Conservation (phyloP, 2,888 invertebrate species). For the Megaustenia siamemsis region DNA sequence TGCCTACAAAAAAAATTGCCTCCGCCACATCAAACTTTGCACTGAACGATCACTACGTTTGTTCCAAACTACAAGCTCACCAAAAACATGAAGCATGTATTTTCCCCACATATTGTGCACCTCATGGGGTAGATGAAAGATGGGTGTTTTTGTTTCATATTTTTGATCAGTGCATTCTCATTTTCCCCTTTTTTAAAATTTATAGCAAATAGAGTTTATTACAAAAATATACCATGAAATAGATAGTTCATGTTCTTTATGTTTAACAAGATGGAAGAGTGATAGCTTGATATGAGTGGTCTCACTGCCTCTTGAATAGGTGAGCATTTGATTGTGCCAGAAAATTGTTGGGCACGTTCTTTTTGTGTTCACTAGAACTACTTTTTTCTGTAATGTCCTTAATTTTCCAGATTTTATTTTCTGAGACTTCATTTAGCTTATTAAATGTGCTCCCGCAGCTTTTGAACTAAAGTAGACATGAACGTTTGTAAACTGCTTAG, state of each 20-base stretch:
- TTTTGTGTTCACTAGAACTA: neutral
- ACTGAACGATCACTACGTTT: neutral
- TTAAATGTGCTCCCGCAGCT: too few species aligned
- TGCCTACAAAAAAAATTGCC: constrained; percentile 45
- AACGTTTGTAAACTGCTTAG: too few species aligned
- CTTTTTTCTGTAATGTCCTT: neutral
- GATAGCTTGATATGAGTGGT: neutral
- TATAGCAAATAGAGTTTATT: too few species aligned
- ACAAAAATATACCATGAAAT: too few species aligned
- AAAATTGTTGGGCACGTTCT: neutral
- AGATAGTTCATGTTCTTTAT: too few species aligned
- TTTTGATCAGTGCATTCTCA: too few species aligned
- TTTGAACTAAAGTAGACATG: too few species aligned
- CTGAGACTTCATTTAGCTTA: too few species aligned
- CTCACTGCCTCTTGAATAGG: neutral
- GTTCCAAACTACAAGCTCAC: neutral
- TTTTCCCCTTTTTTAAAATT: too few species aligned
- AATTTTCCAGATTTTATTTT: too few species aligned
- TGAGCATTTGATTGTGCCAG: neutral
- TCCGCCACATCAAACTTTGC: constrained; percentile 40
- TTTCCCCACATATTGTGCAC: neutral
- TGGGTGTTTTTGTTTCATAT: too few species aligned
- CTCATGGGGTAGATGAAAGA: neutral
- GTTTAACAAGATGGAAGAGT: neutral
- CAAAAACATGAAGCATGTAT: neutral